Evolutionary conservation across 1,140 invertebrate species (phyloP), one percentile per base, ranked within the genome.

Genomic region (Nomia melanderi): DNA sequence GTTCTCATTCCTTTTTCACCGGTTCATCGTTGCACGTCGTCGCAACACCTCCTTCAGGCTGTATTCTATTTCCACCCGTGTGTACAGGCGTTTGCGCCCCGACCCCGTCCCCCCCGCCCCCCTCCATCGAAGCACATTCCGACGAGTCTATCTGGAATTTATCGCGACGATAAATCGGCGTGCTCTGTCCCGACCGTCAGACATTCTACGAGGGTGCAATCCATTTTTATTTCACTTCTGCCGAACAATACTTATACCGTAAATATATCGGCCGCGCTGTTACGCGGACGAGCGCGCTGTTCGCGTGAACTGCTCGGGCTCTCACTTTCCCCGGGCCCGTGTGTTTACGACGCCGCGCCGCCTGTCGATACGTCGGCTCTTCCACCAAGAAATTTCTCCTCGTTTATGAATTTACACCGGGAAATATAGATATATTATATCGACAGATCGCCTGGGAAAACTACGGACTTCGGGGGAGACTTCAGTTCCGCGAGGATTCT

Each of bases 291-390:
- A 2, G 11, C 11, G n/a, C n/a, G n/a, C n/a, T n/a, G n/a, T n/a
- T n/a, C n/a, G n/a, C n/a, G n/a, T n/a, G n/a, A n/a, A n/a, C n/a
- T n/a, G n/a, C n/a, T n/a, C n/a, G n/a, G 17, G 41, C 41, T 25
- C 29, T 5, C 56, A 53, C 62, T 64, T 29, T 27, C 57, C 11
- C 7, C 20, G 31, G 20, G 33, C 17, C 25, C 17, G 39, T 31
- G 20, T 62, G 20, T 56, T 27, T 29, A 33, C n/a, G 33, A n/a
- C 50, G 57, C 17, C 4, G 14, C 3, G 20, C 29, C 27, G 9
- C 31, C 57, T 63, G 56, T 72, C 57, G 69, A 71, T 72, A 72
- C 44, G 41, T 53, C 57, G n/a, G n/a, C 69, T 29, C 54, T 14
- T 9, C 17, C n/a, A n/a, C 41, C 1, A 12, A 20, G 17, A 20